Percentiles rank a stretch among this genome's conserved stretches.
phyloP scores from a whole-genome alignment of 2,888 invertebrate species.

The Gisinianus flammeolus region DNA sequence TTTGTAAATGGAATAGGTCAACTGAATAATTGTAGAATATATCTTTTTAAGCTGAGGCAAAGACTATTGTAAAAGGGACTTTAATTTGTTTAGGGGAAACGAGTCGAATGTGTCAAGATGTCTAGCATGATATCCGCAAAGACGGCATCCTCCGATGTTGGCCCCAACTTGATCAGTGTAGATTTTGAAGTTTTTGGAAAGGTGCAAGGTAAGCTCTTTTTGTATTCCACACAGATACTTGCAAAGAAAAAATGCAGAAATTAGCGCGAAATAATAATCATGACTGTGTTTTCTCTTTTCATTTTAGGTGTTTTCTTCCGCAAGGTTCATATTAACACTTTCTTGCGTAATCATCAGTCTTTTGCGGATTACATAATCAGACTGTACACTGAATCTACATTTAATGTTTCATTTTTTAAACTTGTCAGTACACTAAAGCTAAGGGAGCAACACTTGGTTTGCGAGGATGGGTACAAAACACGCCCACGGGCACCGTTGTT shows the following conservation, averaged over 20 bases:
- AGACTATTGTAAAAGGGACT: too few relatives aligned
- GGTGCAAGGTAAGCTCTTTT: conserved; percentile 51
- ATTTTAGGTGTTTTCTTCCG: conserved; percentile 55
- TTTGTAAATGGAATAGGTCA: too few relatives aligned
- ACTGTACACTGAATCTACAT: too few relatives aligned
- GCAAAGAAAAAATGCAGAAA: background rate
- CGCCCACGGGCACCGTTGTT: conserved; percentile 70
- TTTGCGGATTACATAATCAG: too few relatives aligned
- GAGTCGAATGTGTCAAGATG: too few relatives aligned
- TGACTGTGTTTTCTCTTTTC: conserved; percentile 12
- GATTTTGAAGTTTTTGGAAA: conserved; percentile 55
- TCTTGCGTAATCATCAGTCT: too few relatives aligned
- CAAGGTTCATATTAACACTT: conserved; percentile 44
- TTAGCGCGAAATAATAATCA: too few relatives aligned
- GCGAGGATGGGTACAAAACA: conserved; percentile 78
- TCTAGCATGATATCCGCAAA: background rate
- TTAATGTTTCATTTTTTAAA: too few relatives aligned
- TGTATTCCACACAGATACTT: background rate
- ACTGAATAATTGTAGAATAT: too few relatives aligned
- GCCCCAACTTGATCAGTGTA: conserved; percentile 29
- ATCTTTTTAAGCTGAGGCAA: too few relatives aligned
- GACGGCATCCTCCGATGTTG: background rate
- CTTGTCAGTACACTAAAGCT: conserved; percentile 70
- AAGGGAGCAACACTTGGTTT: conserved; percentile 70
- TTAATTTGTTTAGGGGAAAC: too few relatives aligned